Base-by-base conservation (phyloP, 2,797 vertebrate species). In the Sebastes ruberrimus region DNA sequence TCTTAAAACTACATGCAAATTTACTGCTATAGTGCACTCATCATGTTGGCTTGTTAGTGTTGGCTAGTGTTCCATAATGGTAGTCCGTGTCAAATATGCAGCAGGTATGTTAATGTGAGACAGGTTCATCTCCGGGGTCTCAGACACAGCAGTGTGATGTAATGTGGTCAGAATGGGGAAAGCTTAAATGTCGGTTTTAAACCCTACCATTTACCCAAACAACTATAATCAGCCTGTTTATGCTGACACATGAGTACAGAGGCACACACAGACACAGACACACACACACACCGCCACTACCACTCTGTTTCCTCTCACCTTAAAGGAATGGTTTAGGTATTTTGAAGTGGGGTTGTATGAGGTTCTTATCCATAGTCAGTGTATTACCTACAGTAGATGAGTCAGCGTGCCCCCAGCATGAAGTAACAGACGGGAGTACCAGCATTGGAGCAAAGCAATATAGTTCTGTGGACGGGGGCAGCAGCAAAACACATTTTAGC, bases 211-310 rank as follows among this genome's bases (percentile, higher is more conserved):
- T 79, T 80, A 74, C 42, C 61, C 55, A 70, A 78, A 81, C 74
- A 80, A 81, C 78, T 67, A 69, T 82, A 82, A 84, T 82, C 72
- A 83, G n/a, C 14, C 23, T 60, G 59, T 66, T 75, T 78, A 71
- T 79, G 72, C 74, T 76, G 74, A 85, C 77, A 80, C 60, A 78
- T 14, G 55, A 5, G 62, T 23, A 10, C n/a, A 55, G 13, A 61
- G 4, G 33, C 25, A 64, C n/a, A 56, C n/a, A 74, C 69, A 77
- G 60, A 74, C 74, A 46, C 66, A 78, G 38, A 52, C 55, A 64
- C 28, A 61, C 59, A 61, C 42, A 46, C 42, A 18, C 35, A 57
- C 22, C 7, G n/a, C 18, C 33, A 30, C n/a, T 59, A 10, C 60
- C 13, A 52, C 56, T 18, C 49, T 7, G 20, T n/a, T 52, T 52